Conservation (phyloP, 1,140 invertebrate species). For the Rhynchophorus ferrugineus region DNA sequence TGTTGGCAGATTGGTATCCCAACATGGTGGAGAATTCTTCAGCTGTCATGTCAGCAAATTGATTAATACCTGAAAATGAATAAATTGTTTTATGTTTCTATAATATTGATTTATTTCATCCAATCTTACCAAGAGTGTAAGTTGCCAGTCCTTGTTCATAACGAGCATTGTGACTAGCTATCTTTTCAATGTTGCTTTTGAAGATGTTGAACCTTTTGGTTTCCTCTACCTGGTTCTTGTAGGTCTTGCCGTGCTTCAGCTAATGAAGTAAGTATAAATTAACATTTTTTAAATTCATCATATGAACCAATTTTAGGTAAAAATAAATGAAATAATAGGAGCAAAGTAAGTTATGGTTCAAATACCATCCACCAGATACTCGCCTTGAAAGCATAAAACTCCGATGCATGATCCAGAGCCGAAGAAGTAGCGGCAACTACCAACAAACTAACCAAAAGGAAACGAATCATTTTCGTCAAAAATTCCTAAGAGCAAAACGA, state of each 20-base stretch:
- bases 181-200: slow-evolving; percentile 16
- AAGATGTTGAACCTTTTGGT: slow-evolving; percentile 56
- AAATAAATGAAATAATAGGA: background rate
- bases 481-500: too few species aligned
- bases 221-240: slow-evolving; percentile 63
- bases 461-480: slow-evolving; percentile 10
- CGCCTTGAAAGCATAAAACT: slow-evolving; percentile 15
- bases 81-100: background rate
- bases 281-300: background rate
- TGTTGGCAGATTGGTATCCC: background rate
- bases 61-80: slow-evolving; percentile 9
- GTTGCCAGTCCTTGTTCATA: slow-evolving; percentile 22
- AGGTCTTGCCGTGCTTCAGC: slow-evolving; percentile 48
- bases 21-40: slow-evolving; percentile 21
- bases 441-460: slow-evolving; percentile 9
- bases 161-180: slow-evolving; percentile 23
- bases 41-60: slow-evolving; percentile 21
- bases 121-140: slow-evolving; percentile 11
- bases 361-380: too few species aligned
- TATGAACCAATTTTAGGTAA: background rate
- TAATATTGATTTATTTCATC: background rate
- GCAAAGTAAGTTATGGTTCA: background rate
- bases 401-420: background rate
- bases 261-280: slow-evolving; percentile 1
- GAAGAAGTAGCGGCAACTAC: slow-evolving; percentile 11